Evolutionary conservation across 2,797 vertebrate species (phyloP).

Genomic region (Enteromius fasciolatus): DNA sequence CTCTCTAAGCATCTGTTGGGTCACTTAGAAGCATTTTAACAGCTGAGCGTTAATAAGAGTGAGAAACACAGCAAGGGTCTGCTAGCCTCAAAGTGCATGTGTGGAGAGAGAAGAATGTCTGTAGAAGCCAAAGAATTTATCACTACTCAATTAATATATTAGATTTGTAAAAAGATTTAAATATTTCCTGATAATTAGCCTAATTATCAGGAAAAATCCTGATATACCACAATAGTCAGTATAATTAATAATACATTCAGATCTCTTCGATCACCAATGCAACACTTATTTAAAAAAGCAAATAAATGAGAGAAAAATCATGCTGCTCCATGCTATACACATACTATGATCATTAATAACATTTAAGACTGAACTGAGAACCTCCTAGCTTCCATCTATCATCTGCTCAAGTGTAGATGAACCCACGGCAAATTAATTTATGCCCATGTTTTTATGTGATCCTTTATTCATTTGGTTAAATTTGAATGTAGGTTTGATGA

Average conservation of each 20-base stretch:
- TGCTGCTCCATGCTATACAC: not conserved
- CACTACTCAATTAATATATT: not conserved
- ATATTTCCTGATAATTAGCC: not conserved
- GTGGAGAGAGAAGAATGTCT: constrained; percentile 15
- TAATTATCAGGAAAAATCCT: not conserved
- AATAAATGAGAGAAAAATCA: not conserved
- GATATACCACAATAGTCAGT: not conserved
- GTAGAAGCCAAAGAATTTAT: not conserved
- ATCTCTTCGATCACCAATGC: not conserved
- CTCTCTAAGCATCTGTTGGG: constrained; percentile 43
- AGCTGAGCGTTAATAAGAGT: constrained; percentile 57
- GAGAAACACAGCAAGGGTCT: constrained; percentile 49
- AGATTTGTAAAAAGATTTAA: not conserved
- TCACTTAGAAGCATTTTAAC: constrained; percentile 55
- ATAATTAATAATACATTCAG: not conserved
- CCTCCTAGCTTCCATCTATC: not conserved
- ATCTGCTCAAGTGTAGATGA: not conserved
- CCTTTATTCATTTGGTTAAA: not conserved
- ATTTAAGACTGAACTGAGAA: not conserved
- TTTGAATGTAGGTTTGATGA: not conserved
- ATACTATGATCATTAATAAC: too few species aligned
- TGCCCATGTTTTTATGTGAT: not conserved
- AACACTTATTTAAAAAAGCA: not conserved
- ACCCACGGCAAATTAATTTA: not conserved
- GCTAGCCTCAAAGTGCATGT: constrained; percentile 40